phyloP scores from a whole-genome alignment of 1,140 invertebrate genomes.

The Cotesia chilonis region DNA sequence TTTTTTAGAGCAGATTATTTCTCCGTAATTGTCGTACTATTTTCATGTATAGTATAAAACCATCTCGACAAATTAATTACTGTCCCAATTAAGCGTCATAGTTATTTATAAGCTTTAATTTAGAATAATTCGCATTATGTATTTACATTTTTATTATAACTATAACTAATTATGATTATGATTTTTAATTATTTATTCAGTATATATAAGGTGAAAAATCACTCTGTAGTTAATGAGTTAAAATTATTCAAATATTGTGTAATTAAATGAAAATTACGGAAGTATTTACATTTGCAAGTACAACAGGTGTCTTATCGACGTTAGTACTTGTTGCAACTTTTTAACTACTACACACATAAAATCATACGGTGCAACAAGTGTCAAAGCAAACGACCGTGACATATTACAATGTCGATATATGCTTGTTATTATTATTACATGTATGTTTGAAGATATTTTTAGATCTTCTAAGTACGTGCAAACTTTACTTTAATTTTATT shows the following conservation, averaged over 20 bases:
- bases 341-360: neutral
- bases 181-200: too few species aligned
- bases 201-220: too few species aligned
- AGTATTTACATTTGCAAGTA: neutral
- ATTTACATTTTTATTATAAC: too few species aligned
- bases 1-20: too few species aligned
- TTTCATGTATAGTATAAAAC: too few species aligned
- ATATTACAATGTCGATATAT: conserved; percentile 32
- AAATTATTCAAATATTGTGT: neutral
- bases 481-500: conserved; percentile 8
- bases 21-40: too few species aligned
- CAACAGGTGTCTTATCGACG: conserved; percentile 29
- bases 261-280: too few species aligned
- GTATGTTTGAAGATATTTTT: neutral
- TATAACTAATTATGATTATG: too few species aligned
- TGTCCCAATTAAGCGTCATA: too few species aligned
- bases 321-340: neutral
- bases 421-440: neutral
- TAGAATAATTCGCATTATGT: too few species aligned
- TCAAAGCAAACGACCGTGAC: conserved; percentile 37
- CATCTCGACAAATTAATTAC: too few species aligned
- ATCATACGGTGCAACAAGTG: conserved; percentile 12
- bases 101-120: too few species aligned
- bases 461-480: neutral
- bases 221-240: neutral